Evolutionary conservation across 2,113 vertebrate species (phyloP), one percentile per base, ranked within the genome.

Genomic region (Cephalopterus ornatus): DNA sequence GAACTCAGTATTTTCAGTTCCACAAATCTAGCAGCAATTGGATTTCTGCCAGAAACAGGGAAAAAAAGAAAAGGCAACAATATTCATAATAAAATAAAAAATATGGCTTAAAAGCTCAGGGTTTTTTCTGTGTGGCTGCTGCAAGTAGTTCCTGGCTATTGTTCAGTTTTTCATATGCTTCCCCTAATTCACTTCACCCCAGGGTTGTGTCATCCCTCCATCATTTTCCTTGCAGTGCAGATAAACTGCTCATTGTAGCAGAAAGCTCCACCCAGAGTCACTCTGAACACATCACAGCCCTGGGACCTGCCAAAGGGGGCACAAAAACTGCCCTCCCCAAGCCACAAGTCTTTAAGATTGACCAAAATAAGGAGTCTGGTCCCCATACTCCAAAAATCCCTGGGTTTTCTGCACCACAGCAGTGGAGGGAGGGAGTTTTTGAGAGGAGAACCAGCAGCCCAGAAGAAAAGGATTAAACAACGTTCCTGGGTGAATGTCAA

Each of bases 61-160:
- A 47, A 9, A 27, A 37, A 1, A 0, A 28, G 18, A 44, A 21
- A 22, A 10, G 22, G 9, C 0, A 0, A 30, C 4, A 42, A 8
- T 30, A 90, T 28, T 37, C 61, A 61, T 21, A 77, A 77, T 6
- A 61, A 79, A 5, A 47, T 44, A 16, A 8, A 55, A 85, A 26
- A 11, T 20, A 37, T 3, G 8, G 41, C 10, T 75, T 68, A 77
- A 92, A 83, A 89, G 37, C 47, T 75, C 35, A 1, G 4, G 28
- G 68, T 71, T 23, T 70, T 70, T 28, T 89, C 63, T 35, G 11
- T 24, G 70, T 27, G 17, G 35, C 35, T 94, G 81, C 85, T 85
- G 65, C 44, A 11, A 10, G 19, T n/a, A 42, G 62, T 58, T 65
- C 42, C 65, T 75, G 73, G 55, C 61, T 52, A 10, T 78, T 91